Conservation (phyloP, 2,888 invertebrate species). For the Atherix ibis region DNA sequence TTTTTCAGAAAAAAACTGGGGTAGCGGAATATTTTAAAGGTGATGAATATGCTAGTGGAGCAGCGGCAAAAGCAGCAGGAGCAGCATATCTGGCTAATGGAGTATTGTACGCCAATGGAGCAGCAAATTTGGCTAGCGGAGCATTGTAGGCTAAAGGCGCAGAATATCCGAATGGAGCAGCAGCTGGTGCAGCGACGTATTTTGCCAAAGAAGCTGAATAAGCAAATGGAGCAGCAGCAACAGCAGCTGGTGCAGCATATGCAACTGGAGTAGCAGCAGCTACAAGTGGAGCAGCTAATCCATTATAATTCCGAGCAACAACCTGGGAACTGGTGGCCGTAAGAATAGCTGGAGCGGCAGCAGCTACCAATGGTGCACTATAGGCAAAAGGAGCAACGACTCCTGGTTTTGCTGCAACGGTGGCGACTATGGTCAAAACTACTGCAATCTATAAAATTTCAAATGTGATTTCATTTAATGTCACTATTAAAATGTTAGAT, state of each 20-base stretch:
- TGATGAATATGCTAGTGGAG: slow-evolving; percentile 1
- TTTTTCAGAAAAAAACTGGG: too few species aligned
- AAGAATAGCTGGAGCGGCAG: slow-evolving; percentile 5
- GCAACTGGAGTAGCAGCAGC: slow-evolving; percentile 1
- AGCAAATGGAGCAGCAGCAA: slow-evolving; percentile 14
- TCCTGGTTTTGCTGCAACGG: slow-evolving; percentile 5
- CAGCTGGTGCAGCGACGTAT: slow-evolving; percentile 15
- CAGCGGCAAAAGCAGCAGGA: not conserved
- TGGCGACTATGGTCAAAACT: slow-evolving; percentile 3
- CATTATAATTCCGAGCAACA: slow-evolving; percentile 7
- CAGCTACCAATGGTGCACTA: slow-evolving; percentile 11
- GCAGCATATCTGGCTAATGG: slow-evolving; percentile 1
- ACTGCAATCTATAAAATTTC: slow-evolving; percentile 1
- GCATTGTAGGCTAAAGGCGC: not conserved
- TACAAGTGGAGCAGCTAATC: slow-evolving; percentile 4
- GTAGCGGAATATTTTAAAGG: not conserved
- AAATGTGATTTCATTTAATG: too few species aligned
- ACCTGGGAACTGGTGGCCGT: slow-evolving; percentile 7
- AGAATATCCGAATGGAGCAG: slow-evolving; percentile 8
- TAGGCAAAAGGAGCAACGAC: slow-evolving; percentile 10
- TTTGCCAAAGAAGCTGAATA: slow-evolving; percentile 9
- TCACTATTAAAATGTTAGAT: not conserved
- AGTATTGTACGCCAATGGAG: slow-evolving; percentile 6
- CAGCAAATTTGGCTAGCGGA: slow-evolving; percentile 15
- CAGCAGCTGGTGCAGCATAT: slow-evolving; percentile 4